Conservation (phyloP, 1,140 invertebrate species). For the Ooceraea biroi region DNA sequence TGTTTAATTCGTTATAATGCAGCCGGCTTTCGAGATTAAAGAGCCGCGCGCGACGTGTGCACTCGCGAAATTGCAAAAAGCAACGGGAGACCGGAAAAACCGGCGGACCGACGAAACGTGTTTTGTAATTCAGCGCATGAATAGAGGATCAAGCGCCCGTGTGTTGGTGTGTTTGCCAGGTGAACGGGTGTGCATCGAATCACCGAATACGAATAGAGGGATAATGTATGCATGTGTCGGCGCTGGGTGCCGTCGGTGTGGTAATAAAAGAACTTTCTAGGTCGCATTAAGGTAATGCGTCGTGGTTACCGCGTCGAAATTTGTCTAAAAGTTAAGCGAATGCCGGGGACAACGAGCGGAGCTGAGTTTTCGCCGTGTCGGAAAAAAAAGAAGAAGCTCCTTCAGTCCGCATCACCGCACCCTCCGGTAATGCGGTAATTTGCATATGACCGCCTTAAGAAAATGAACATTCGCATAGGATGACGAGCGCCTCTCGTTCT, state of each 20-base stretch:
- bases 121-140: constrained; percentile 66
- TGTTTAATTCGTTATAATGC: constrained; percentile 13
- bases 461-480: constrained; percentile 6
- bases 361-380: constrained; percentile 46
- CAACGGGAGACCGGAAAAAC: constrained; percentile 45
- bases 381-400: constrained; percentile 13
- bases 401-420: constrained; percentile 8
- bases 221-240: neutral
- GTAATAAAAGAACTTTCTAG: constrained; percentile 84
- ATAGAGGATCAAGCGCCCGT: constrained; percentile 59
- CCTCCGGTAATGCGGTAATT: constrained; percentile 39
- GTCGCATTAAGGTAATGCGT: constrained; percentile 84
- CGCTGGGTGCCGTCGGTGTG: constrained; percentile 54
- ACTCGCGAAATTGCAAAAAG: constrained; percentile 56
- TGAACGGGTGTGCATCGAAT: constrained; percentile 39
- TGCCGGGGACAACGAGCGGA: constrained; percentile 44
- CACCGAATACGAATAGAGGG: constrained; percentile 45
- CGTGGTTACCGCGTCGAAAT: constrained; percentile 69
- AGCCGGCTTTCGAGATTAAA: constrained; percentile 15
- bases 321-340: constrained; percentile 66
- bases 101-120: constrained; percentile 33
- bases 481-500: neutral
- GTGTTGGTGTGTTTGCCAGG: constrained; percentile 41
- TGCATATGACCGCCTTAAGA: constrained; percentile 10
- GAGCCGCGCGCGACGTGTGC: neutral